Evolutionary conservation across 2,888 invertebrate species (phyloP).

Genomic region (Pyrochroa serraticornis): DNA sequence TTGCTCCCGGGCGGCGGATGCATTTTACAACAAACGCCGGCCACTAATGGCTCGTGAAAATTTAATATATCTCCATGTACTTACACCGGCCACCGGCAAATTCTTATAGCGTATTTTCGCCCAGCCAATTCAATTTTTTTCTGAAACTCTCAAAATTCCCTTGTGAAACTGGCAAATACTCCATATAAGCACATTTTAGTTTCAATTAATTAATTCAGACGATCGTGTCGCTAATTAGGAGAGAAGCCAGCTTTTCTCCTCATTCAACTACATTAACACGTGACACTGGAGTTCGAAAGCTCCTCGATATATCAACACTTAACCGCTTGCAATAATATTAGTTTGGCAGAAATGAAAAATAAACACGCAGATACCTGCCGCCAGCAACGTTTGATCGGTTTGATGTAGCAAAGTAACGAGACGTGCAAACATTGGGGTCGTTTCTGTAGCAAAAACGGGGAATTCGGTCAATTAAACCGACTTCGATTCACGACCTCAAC

Average conservation of each 20-base stretch:
- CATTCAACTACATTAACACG: conserved; percentile 5
- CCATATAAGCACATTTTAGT: conserved; percentile 2
- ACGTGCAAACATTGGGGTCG: conserved; percentile 11
- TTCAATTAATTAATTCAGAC: conserved; percentile 15
- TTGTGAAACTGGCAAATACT: not conserved
- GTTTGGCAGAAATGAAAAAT: conserved; percentile 28
- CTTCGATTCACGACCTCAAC: too few relatives aligned
- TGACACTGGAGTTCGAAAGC: conserved; percentile 11
- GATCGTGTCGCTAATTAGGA: conserved; percentile 6
- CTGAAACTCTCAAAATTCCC: too few relatives aligned
- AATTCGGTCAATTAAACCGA: conserved; percentile 8
- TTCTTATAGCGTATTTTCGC: not conserved
- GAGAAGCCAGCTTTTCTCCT: conserved; percentile 5
- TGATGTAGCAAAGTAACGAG: conserved; percentile 11
- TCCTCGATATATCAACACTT: conserved; percentile 21
- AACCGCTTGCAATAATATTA: conserved; percentile 22
- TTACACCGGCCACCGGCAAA: not conserved
- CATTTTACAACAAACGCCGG: conserved; percentile 15
- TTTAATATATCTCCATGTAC: conserved; percentile 18
- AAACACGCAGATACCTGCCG: conserved; percentile 19
- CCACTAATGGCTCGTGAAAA: conserved; percentile 26
- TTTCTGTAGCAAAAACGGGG: conserved; percentile 4
- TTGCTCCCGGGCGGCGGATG: conserved; percentile 8
- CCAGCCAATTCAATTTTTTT: too few relatives aligned
- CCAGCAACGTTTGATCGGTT: conserved; percentile 21